These are phyloP conservation scores for Cryptus viduatorius DNA, from an alignment of 2,888 invertebrate genomes.

Conservation along the genomic window DNA sequence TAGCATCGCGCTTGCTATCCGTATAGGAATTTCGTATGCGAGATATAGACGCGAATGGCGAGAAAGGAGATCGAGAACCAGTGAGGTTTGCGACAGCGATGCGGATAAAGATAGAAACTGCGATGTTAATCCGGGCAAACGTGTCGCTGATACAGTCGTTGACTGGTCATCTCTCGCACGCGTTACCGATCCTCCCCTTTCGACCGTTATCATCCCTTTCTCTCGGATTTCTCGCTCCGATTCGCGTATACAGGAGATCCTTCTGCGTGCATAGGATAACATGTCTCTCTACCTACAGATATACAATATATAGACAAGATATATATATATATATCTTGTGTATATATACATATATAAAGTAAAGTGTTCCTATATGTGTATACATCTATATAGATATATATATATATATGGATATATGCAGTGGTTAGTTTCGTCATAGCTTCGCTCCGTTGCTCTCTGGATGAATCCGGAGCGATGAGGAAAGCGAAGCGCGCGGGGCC, in stretches of 20 bases:
- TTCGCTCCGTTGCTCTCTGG: slow-evolving; percentile 39
- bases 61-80: not conserved
- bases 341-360: not conserved
- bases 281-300: not conserved
- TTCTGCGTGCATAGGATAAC: slow-evolving; percentile 27
- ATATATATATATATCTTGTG: not conserved
- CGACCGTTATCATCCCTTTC: not conserved
- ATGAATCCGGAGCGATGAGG: slow-evolving; percentile 16
- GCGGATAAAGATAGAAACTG: slow-evolving; percentile 3
- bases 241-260: slow-evolving; percentile 11
- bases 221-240: slow-evolving; percentile 29
- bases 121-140: slow-evolving; percentile 49
- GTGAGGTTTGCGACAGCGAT: not conserved
- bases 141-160: slow-evolving; percentile 60
- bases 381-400: slow-evolving; percentile 1
- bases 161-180: slow-evolving; percentile 49
- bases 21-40: slow-evolving; percentile 19
- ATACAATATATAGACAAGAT: slow-evolving; percentile 7
- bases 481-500: slow-evolving; percentile 19
- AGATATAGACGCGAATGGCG: not conserved
- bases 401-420: slow-evolving; percentile 12
- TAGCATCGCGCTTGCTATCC: not conserved
- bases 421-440: slow-evolving; percentile 16
- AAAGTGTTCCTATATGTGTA: not conserved
- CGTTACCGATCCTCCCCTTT: not conserved